Evolutionary conservation across 2,888 invertebrate species (phyloP).

Genomic region (Alcis repandata): DNA sequence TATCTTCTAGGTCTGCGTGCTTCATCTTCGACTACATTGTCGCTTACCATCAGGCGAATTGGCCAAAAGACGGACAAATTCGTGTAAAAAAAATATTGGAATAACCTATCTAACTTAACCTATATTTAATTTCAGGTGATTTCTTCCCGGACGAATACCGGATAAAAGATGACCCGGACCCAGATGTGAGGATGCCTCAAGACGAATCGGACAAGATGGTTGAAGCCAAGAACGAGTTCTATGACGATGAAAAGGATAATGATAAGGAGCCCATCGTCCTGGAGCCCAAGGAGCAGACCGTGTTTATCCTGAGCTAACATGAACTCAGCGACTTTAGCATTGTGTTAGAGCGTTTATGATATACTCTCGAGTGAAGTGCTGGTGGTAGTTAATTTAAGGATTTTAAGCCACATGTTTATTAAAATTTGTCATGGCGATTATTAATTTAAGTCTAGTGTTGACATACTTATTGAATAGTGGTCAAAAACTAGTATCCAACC

Average conservation of each 20-base stretch:
- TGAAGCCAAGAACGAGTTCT: slow-evolving; percentile 95
- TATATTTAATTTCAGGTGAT: slow-evolving; percentile 83
- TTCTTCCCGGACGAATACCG: slow-evolving; percentile 90
- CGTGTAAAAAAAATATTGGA: no score
- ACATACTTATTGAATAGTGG: no score
- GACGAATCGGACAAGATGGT: slow-evolving; percentile 93
- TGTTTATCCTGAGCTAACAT: slow-evolving; percentile 36
- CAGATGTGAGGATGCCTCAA: slow-evolving; percentile 92
- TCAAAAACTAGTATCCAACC: no score
- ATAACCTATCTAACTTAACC: background rate
- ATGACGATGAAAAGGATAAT: slow-evolving; percentile 95
- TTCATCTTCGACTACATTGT: no score
- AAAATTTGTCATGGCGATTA: no score
- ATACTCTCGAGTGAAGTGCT: background rate
- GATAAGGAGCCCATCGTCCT: slow-evolving; percentile 88
- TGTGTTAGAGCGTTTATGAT: slow-evolving; percentile 21
- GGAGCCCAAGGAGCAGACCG: slow-evolving; percentile 70
- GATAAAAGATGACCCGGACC: slow-evolving; percentile 93
- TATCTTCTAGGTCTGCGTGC: no score
- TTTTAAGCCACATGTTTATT: no score
- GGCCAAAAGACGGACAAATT: no score
- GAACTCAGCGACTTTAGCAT: slow-evolving; percentile 20
- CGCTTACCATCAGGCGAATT: no score
- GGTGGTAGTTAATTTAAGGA: background rate
- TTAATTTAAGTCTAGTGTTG: no score